These are phyloP conservation scores for Grammomys dolichurus DNA, from an alignment of 2,113 vertebrate species.

Conservation along the genomic window DNA sequence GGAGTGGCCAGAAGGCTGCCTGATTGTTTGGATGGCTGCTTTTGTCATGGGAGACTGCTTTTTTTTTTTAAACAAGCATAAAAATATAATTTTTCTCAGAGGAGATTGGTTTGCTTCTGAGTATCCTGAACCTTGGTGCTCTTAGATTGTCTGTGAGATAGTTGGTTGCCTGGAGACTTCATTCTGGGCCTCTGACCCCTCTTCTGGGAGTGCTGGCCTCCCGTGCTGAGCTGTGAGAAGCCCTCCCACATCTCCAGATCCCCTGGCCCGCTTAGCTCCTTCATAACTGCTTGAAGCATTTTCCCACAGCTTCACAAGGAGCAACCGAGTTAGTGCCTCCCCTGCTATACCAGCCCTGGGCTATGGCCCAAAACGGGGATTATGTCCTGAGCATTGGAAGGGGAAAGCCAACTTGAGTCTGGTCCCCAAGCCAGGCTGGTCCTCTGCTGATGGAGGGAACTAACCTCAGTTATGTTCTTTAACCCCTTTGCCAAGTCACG, in stretches of 20 bases:
- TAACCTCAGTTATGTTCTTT: not conserved
- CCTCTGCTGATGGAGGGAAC: not conserved
- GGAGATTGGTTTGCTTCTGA: constrained; percentile 55
- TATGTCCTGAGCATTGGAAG: not conserved
- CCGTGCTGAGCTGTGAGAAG: not conserved
- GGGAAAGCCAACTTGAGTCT: not conserved
- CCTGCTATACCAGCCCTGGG: not conserved
- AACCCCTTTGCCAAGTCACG: not conserved
- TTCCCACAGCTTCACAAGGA: not conserved
- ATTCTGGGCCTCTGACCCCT: not conserved
- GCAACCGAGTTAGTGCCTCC: not conserved
- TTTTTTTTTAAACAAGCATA: constrained; percentile 49
- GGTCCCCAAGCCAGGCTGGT: not conserved
- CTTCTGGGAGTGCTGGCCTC: not conserved
- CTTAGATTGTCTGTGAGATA: not conserved
- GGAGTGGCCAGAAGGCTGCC: constrained; percentile 19
- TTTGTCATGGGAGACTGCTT: constrained; percentile 51
- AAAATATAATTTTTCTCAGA: constrained; percentile 64
- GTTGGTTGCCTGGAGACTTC: not conserved
- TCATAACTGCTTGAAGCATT: not conserved
- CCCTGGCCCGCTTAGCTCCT: not conserved
- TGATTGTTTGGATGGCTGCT: not conserved
- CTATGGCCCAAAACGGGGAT: not conserved
- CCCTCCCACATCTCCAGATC: accelerated
- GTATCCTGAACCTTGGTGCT: not conserved